Base-by-base conservation (phyloP, 2,888 invertebrate genomes). In the Platycheirus rosarum region DNA sequence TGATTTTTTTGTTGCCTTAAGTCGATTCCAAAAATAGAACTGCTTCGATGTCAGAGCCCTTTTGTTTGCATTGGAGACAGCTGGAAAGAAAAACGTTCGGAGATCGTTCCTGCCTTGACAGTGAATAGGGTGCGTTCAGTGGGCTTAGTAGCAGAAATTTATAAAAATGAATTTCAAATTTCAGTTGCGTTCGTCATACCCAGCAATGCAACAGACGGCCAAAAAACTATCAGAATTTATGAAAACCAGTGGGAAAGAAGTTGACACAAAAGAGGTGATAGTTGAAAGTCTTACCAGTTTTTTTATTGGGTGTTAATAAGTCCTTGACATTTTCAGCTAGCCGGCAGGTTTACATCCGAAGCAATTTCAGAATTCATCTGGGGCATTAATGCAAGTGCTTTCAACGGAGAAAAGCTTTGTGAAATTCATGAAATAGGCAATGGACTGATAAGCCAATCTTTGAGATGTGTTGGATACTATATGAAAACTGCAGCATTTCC, bases 41-140 rank as follows among this genome's bases (percentile, higher is more conserved):
- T 85, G 16, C 46, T 87, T 42, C 79, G 87, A n/a, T 53, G 84
- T 23, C 66, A 65, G 69, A 91, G 91, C 86, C 91, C 91, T 0
- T 91, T 93, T 85, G 86, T 89, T 2, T 85, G 91, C 1, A 90
- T 88, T 20, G 91, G 91, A 0, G 86, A 89, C 9, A 87, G 89
- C 80, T 92, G 92, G 92, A 91, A 91, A 79, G 87, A 88, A 0
- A 86, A 90, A 13, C 88, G 92, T 23, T 84, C 87, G 0, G 90
- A 91, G 78, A 79, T 92, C 14, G 90, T 91, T 2, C 91, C 91
- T 0, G 90, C 90, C 2, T 91, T 93, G 46, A 91, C 92, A 0
- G 87, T 88, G 1, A 91, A 90, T 37, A 91, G 91, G 85, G 91
- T 91, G 87, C 82, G 69, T 53, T 8, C 18, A 11, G 0, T 0